Base-by-base conservation (phyloP, 2,888 invertebrate genomes). In the Synergus umbraculus region DNA sequence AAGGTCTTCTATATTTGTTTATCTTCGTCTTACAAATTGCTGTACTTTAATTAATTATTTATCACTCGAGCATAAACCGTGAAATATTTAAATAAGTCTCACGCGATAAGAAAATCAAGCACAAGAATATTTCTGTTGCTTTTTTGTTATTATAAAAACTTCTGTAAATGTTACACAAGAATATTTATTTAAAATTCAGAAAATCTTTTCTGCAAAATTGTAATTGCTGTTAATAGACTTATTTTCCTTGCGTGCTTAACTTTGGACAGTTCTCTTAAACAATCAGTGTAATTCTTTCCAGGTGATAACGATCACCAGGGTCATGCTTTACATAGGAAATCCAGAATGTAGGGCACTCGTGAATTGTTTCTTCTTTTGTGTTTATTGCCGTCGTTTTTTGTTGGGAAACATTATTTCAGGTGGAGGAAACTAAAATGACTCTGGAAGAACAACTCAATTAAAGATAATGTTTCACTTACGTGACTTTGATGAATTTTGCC, bases 241-340 rank as follows among this genome's bases (percentile, higher is more conserved):
- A 54, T 69, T 54, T 46, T 69, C 49, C 29, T 73, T 73, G 73
- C 73, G 73, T 73, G 54, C 9, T 73, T 54, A 10, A 29, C 49
- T 73, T 73, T 73, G 73, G 54, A 73, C 54, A 54, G 49, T 54
- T 69, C 29, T 49, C 29, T 73, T 54, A 37, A 73, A 73, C 73
- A 73, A 73, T 54, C 73, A 9, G 60, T 60, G 54, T 37, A 73
- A 73, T 54, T 73, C 49, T 73, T 73, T 73, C n/a, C n/a, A 73
- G 73, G 37, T 37, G 73, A 73, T 73, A 73, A 73, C 73, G 37
- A 73, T 73, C 73, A 29, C 37, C 73, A 73, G 73, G 73, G 73
- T 54, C 73, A 54, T 15, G 29, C 73, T 69, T 69, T 69, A 37
- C 69, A 54, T 54, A 18, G 58, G 10, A 18, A 60, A 54, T n/a